Conservation (phyloP, 2,797 vertebrate genomes). For the Margarornis squamiger region DNA sequence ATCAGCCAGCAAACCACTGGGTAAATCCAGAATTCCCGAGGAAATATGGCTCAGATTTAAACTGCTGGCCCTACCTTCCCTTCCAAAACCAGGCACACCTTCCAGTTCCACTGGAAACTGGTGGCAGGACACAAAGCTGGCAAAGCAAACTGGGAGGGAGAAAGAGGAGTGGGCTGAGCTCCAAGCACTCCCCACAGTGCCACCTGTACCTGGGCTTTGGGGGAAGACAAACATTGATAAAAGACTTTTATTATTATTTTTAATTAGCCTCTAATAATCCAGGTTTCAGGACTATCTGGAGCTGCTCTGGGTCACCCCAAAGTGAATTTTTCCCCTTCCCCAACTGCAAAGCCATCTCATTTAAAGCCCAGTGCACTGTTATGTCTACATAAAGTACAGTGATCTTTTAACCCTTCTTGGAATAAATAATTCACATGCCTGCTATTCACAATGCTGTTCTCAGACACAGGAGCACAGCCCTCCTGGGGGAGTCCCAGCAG, state of each 20-base stretch:
- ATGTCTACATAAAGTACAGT: not conserved
- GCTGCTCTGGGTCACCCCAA: not conserved
- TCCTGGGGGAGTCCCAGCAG: not conserved
- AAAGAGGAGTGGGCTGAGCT: not conserved
- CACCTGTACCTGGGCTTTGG: not conserved
- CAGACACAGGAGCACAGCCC: not conserved
- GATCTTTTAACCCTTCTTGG: not conserved
- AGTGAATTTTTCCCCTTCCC: not conserved
- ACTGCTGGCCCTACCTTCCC: not conserved
- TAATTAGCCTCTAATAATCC: not conserved
- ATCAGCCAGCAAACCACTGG: not conserved
- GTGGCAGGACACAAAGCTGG: not conserved
- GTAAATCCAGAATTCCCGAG: not conserved
- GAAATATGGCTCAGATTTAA: not conserved
- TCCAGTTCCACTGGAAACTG: not conserved
- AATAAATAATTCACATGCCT: not conserved
- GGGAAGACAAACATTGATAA: not conserved
- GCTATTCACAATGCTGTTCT: not conserved
- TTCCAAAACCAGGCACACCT: not conserved
- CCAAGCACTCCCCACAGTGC: not conserved
- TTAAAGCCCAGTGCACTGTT: not conserved
- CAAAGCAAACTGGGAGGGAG: not conserved
- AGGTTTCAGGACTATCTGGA: not conserved
- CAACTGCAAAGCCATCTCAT: not conserved
- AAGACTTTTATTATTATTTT: not conserved